Base-by-base conservation (phyloP, 2,797 vertebrate species). In the Thaleichthys pacificus region DNA sequence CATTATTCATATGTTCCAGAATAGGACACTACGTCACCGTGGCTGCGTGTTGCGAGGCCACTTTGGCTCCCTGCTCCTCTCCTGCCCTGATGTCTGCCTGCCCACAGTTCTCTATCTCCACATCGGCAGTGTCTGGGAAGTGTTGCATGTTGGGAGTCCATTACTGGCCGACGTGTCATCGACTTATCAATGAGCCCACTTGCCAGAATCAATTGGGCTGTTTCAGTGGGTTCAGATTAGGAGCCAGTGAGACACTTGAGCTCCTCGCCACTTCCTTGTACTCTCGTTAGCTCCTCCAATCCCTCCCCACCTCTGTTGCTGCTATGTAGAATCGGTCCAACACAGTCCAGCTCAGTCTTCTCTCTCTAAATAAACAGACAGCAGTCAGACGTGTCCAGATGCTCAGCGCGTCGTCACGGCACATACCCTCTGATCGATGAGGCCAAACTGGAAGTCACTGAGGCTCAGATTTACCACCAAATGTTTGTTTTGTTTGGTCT, bases 341-440 rank as follows among this genome's bases (percentile, higher is more conserved):
- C 9, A 11, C 5, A 64, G 8, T 64, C 28, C 71, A 61, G 57
- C 61, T 79, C 68, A 5, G 42, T 21, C 4, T 67, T 28, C 42
- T 24, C 21, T 74, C 12, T 73, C 3, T 69, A 76, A 83, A 80
- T 77, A 80, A 82, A 86, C 76, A 70, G 14, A 49, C 38, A 81
- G 65, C 42, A 21, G 66, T 67, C 62, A 54, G 75, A 80, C 78
- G 73, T 58, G 65, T 61, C 68, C 78, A 21, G 78, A 66, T 70
- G 69, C 82, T 79, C 78, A 58, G n/a, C 60, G 77, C 67, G 85
- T 89, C 78, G 81, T 90, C 87, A 90, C 69, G 35, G 51, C 22
- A 57, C 2, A 77, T 21, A 5, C 42, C 21, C 68, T 76, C 38
- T 21, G 38, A 24, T 15, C 22, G 24, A 24, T 24, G 42, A 47